Conservation (phyloP, 2,797 vertebrate species). For the Okamejei kenojei region DNA sequence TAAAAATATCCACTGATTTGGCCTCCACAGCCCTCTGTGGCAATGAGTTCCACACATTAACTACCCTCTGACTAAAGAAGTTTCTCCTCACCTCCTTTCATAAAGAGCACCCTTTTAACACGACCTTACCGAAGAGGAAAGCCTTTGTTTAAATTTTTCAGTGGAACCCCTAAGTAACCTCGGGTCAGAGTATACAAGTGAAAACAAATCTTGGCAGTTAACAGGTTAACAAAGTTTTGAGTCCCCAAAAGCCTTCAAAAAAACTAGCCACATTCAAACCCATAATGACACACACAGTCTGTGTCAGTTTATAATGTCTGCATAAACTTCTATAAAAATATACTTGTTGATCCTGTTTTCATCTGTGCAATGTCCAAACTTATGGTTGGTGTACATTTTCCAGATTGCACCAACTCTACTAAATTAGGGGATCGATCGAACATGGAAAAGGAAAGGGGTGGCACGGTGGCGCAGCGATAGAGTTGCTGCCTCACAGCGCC, state of each 20-base stretch:
- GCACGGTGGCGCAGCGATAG: no score
- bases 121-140: background rate
- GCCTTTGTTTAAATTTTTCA: no score
- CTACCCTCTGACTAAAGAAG: no score
- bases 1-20: no score
- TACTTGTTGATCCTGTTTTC: background rate
- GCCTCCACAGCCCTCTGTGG: no score
- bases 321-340: background rate
- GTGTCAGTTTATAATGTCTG: background rate
- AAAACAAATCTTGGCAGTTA: no score
- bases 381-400: conserved; percentile 6
- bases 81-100: no score
- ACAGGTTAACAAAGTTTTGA: background rate
- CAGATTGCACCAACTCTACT: conserved; percentile 34
- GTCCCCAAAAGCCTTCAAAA: background rate
- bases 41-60: no score
- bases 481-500: no score
- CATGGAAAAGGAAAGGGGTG: conserved; percentile 7
- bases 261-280: background rate
- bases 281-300: background rate
- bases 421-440: conserved; percentile 6
- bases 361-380: background rate
- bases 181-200: no score
- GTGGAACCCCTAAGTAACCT: no score
- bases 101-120: no score